Evolutionary conservation across 1,140 invertebrate genomes (phyloP).

Genomic region (Drosophila jambulina): DNA sequence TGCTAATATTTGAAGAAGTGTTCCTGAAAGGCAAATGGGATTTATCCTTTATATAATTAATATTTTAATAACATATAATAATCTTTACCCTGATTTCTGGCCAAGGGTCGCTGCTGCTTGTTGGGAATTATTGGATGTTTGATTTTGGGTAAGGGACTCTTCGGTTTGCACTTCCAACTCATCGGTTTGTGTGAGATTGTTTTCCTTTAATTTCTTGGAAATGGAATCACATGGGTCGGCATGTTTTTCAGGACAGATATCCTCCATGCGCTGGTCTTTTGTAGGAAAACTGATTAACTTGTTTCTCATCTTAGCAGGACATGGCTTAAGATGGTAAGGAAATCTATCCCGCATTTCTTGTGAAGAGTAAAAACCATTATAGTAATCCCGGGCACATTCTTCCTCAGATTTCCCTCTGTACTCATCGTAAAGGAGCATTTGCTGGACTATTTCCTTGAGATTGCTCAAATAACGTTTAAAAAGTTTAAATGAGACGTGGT

Average conservation of each 20-base stretch:
- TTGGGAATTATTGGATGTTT: not conserved
- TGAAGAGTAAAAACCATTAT: constrained; percentile 29
- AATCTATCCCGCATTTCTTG: constrained; percentile 35
- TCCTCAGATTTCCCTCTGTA: constrained; percentile 3
- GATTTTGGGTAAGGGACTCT: too few relatives aligned
- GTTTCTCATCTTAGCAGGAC: constrained; percentile 22
- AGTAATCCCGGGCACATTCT: constrained; percentile 40
- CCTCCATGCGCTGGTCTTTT: not conserved
- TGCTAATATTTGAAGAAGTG: too few relatives aligned
- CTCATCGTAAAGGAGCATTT: constrained; percentile 32
- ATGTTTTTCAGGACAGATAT: not conserved
- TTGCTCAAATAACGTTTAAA: constrained; percentile 41
- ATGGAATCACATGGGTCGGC: too few relatives aligned
- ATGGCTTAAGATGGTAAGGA: constrained; percentile 30
- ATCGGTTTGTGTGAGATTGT: not conserved
- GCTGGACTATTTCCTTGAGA: constrained; percentile 30
- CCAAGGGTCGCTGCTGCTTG: not conserved
- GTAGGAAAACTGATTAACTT: constrained; percentile 29
- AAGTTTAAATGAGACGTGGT: constrained; percentile 18
- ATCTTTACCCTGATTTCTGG: not conserved
- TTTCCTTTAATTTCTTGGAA: not conserved
- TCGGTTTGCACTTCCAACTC: not conserved
- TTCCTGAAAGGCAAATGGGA: not conserved
- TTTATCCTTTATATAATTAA: not conserved
- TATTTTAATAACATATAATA: not conserved